These are phyloP conservation scores for Synodontis membranacea DNA, from an alignment of 2,113 vertebrate genomes.

Conservation along the genomic window DNA sequence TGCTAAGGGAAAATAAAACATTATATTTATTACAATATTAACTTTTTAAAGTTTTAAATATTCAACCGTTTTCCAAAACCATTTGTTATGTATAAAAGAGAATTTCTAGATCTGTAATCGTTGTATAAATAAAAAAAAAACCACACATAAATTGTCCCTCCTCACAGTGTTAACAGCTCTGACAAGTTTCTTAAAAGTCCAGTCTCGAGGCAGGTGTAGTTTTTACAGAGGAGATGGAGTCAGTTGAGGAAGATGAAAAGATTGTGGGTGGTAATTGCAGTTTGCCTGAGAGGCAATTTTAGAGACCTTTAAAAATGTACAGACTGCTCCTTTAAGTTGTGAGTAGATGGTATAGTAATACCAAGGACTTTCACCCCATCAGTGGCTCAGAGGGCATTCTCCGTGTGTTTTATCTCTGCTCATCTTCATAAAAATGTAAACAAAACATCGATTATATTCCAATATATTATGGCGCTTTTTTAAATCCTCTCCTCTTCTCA, in stretches of 20 bases:
- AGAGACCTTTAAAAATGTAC: background rate
- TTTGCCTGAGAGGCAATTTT: background rate
- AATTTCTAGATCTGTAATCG: background rate
- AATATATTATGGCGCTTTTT: background rate
- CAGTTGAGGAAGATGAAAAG: background rate
- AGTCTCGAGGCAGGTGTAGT: background rate
- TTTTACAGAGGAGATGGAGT: background rate
- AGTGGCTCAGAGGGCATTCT: background rate
- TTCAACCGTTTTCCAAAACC: too few relatives aligned
- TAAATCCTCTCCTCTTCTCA: slow-evolving; percentile 49
- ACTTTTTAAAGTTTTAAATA: too few relatives aligned
- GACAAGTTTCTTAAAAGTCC: background rate
- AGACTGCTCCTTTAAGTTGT: background rate
- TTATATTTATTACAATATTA: too few relatives aligned
- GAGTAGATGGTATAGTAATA: background rate
- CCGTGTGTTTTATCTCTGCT: background rate
- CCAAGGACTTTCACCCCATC: background rate
- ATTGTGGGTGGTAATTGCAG: background rate
- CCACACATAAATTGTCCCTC: too few relatives aligned
- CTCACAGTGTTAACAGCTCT: background rate
- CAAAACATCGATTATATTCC: background rate
- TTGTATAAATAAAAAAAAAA: too few relatives aligned
- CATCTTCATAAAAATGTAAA: background rate
- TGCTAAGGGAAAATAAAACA: background rate
- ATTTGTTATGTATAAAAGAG: background rate